Conservation (phyloP, 2,113 vertebrate species). For the Pyxicephalus adspersus region DNA sequence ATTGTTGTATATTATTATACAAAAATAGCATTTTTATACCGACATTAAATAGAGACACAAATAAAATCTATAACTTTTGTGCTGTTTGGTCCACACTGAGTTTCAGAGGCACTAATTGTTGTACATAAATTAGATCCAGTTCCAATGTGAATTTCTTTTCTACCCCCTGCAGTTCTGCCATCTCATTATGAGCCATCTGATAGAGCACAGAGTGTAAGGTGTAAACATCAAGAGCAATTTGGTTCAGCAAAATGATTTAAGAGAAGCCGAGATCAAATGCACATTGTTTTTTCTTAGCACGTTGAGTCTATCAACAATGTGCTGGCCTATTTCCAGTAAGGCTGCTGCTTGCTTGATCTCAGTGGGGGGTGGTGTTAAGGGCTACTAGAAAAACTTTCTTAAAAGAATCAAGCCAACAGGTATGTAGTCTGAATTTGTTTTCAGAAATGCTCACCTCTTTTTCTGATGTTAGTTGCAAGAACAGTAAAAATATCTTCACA, state of each 20-base stretch:
- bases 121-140: constrained; percentile 52
- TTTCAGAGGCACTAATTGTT: constrained; percentile 46
- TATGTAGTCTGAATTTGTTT: constrained; percentile 63
- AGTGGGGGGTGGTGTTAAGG: constrained; percentile 65
- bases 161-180: constrained; percentile 57
- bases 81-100: background rate
- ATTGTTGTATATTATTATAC: no score
- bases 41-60: background rate
- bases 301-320: constrained; percentile 64
- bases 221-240: constrained; percentile 71
- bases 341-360: constrained; percentile 68
- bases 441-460: constrained; percentile 22
- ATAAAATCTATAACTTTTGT: background rate
- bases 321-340: constrained; percentile 59
- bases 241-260: constrained; percentile 69
- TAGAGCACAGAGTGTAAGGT: constrained; percentile 61
- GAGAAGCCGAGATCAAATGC: constrained; percentile 70
- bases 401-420: constrained; percentile 65
- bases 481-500: constrained; percentile 35
- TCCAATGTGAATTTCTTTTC: constrained; percentile 39
- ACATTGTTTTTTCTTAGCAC: constrained; percentile 63
- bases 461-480: constrained; percentile 30
- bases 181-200: constrained; percentile 62
- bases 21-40: no score
- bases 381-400: constrained; percentile 57